These are phyloP conservation scores for Nomada ruficornis DNA, from an alignment of 2,888 invertebrate genomes.

Conservation along the genomic window DNA sequence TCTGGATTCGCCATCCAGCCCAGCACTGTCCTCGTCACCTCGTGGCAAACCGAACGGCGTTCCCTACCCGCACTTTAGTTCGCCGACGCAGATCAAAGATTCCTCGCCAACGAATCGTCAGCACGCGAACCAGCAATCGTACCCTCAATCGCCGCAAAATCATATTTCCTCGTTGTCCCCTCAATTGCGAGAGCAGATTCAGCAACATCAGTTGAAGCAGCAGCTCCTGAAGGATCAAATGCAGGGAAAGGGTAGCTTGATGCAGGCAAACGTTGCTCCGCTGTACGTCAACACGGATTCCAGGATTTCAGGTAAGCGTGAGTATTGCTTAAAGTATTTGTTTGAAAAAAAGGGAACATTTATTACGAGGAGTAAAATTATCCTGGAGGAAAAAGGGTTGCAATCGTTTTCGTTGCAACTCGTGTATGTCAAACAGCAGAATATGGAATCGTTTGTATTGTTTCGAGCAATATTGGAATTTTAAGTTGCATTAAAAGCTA, in stretches of 20 bases:
- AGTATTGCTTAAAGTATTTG: neutral
- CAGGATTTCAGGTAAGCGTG: conserved; percentile 54
- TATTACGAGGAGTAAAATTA: too few relatives aligned
- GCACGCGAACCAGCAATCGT: conserved; percentile 58
- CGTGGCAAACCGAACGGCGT: conserved; percentile 71
- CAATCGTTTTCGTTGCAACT: too few relatives aligned
- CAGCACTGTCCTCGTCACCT: conserved; percentile 73
- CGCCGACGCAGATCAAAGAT: conserved; percentile 71
- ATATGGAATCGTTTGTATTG: too few relatives aligned
- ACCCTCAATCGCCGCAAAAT: conserved; percentile 72
- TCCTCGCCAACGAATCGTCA: conserved; percentile 68
- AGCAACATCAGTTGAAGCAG: conserved; percentile 81
- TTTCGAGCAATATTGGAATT: too few relatives aligned
- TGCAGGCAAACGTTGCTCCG: conserved; percentile 84
- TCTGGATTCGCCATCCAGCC: conserved; percentile 83
- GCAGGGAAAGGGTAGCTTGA: conserved; percentile 78
- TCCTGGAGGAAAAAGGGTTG: neutral
- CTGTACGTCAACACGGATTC: conserved; percentile 90
- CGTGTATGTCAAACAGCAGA: too few relatives aligned
- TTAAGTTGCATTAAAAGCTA: too few relatives aligned
- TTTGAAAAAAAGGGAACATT: neutral
- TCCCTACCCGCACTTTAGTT: conserved; percentile 61
- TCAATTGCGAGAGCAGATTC: conserved; percentile 79
- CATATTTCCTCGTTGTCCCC: conserved; percentile 77
- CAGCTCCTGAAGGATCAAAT: conserved; percentile 80